A percentile compares a stretch with the other conserved stretches of the same genome.
phyloP scores from a whole-genome alignment of 1,140 invertebrate genomes.

The Hylaeus volcanicus region DNA sequence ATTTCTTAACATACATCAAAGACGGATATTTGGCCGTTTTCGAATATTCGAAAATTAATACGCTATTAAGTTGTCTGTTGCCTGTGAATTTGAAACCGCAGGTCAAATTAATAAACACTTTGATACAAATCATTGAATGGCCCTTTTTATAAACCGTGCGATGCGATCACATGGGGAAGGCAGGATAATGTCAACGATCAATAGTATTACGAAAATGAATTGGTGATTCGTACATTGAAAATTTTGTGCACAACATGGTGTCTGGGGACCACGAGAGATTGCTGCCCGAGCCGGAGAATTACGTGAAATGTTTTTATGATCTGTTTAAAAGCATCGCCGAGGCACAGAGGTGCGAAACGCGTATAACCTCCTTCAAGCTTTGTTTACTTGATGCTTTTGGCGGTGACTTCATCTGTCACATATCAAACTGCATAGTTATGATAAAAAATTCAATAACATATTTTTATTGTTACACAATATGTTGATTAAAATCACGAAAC shows the following conservation, averaged over 20 bases:
- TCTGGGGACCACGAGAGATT: slow-evolving; percentile 78
- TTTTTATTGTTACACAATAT: slow-evolving; percentile 2
- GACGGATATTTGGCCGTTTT: slow-evolving; percentile 40
- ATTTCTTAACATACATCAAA: slow-evolving; percentile 50
- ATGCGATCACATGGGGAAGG: slow-evolving; percentile 70
- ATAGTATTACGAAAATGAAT: slow-evolving; percentile 79
- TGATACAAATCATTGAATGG: slow-evolving; percentile 18
- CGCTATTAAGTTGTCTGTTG: not conserved
- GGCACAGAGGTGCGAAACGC: slow-evolving; percentile 80
- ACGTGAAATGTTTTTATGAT: slow-evolving; percentile 82
- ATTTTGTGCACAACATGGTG: slow-evolving; percentile 72
- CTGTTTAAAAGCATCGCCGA: slow-evolving; percentile 82
- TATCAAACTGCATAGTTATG: slow-evolving; percentile 20
- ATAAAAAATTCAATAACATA: not conserved
- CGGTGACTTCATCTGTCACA: slow-evolving; percentile 44
- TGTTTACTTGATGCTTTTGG: slow-evolving; percentile 68
- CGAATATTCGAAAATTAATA: slow-evolving; percentile 25
- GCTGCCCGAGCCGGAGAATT: slow-evolving; percentile 82
- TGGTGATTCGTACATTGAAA: slow-evolving; percentile 69
- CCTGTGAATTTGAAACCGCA: slow-evolving; percentile 9
- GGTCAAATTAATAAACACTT: slow-evolving; percentile 16
- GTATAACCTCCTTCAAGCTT: slow-evolving; percentile 73
- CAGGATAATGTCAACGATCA: slow-evolving; percentile 76
- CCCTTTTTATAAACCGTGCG: slow-evolving; percentile 47
- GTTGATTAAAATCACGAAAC: not conserved